Evolutionary conservation across 2,113 vertebrate species (phyloP), one percentile per base, ranked within the genome.

Genomic region (Marcusenius ussheri): DNA sequence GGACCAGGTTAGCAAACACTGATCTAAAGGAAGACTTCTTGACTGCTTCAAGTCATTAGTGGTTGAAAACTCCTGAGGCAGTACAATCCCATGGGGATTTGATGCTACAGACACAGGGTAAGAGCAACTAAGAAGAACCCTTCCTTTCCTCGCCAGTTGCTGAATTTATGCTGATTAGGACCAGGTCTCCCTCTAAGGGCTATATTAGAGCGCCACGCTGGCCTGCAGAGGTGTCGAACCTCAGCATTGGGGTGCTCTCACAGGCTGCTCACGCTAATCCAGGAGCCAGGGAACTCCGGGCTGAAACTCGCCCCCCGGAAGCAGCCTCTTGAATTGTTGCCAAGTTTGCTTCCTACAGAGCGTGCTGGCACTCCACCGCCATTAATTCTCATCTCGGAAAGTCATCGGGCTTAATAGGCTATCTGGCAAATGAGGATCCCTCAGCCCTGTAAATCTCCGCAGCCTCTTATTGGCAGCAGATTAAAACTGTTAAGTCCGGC

Each of bases 401-500:
- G 90, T 94, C 95, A 92, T 96, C 93, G 91, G 90, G 92, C 94
- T 95, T 96, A 96, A 96, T 95, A 93, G 95, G 94, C 95, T 94
- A 86, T 95, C 94, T 95, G 94, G 94, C 92, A 95, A 95, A 96
- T 95, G 94, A 95, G 93, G 93, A 94, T 93, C 93, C 93, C 91
- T 53, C 90, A 91, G 92, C 93, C 91, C 93, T 94, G 95, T 96
- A 96, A 96, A 96, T 96, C 95, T 95, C 89, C 89, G 83, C 53
- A 92, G 88, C 91, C 93, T 93, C 93, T 94, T 96, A 96, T 95
- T 94, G 94, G 93, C 94, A 92, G 92, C 93, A 93, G 94, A 96
- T 96, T 95, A 95, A 95, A 96, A 94, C 95, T 90, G 94, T 95
- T 95, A 95, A 95, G 94, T 95, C 94, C 95, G 92, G 93, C 92